phyloP scores from a whole-genome alignment of 2,113 vertebrate species.

The Pseudorasbora parva region DNA sequence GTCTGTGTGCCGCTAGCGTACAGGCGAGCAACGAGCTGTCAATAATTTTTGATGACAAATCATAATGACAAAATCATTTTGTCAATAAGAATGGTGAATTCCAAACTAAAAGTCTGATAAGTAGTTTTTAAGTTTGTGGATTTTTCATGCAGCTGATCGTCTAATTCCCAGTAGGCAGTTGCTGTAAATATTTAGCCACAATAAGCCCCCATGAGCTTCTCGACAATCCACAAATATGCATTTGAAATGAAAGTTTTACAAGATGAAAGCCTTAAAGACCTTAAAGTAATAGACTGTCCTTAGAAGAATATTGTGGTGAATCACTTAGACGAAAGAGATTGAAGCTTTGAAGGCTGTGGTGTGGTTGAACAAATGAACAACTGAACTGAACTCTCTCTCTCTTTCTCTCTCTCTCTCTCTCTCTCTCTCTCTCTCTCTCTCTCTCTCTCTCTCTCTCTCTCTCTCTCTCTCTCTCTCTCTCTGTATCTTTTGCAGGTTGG shows the following conservation, averaged over 20 bases:
- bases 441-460: too few relatives aligned
- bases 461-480: not conserved
- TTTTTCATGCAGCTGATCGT: not conserved
- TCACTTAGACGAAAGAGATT: slow-evolving; percentile 24
- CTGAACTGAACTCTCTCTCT: too few relatives aligned
- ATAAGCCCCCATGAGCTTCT: not conserved
- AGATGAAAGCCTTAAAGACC: slow-evolving; percentile 33
- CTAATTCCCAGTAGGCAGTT: not conserved
- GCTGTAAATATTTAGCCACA: slow-evolving; percentile 14
- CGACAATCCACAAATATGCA: slow-evolving; percentile 6
- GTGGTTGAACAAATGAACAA: slow-evolving; percentile 13
- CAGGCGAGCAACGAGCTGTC: not conserved
- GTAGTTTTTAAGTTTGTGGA: not conserved
- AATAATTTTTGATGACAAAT: too few relatives aligned
- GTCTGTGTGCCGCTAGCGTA: not conserved
- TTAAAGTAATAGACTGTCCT: slow-evolving; percentile 22
- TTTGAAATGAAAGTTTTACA: slow-evolving; percentile 14
- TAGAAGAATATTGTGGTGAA: not conserved
- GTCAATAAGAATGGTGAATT: not conserved
- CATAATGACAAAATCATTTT: too few relatives aligned
- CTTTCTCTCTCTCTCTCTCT: not conserved
- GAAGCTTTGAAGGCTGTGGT: slow-evolving; percentile 30
- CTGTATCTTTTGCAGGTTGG: slow-evolving; percentile 63
- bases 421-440: not conserved
- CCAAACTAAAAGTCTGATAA: not conserved